Evolutionary conservation across 2,113 vertebrate species (phyloP).

Genomic region (Sturnira hondurensis): DNA sequence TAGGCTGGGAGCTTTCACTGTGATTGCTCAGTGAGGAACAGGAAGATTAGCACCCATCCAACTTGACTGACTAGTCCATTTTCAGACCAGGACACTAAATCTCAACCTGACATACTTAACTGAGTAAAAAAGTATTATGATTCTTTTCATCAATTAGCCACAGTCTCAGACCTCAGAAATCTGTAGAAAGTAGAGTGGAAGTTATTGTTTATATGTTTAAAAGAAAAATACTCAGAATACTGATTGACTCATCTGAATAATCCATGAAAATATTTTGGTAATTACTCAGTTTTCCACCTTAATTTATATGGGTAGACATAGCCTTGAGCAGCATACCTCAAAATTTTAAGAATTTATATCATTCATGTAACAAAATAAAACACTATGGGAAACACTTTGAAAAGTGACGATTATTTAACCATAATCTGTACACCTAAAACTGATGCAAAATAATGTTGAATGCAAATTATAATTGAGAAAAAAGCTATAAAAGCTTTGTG

Average conservation of each 20-base stretch:
- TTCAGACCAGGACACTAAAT: background rate
- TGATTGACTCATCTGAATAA: background rate
- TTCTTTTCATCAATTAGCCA: background rate
- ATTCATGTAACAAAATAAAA: background rate
- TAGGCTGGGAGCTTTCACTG: background rate
- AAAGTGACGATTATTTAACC: background rate
- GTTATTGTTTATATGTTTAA: background rate
- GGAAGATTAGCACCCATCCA: background rate
- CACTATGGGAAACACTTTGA: background rate
- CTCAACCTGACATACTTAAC: background rate
- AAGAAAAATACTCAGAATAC: background rate
- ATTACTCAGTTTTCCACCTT: background rate
- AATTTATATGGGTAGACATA: background rate
- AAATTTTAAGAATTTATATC: background rate
- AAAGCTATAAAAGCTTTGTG: background rate
- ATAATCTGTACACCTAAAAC: background rate
- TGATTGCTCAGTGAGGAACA: background rate
- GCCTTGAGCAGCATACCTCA: background rate
- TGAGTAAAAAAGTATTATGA: background rate
- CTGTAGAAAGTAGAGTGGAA: background rate
- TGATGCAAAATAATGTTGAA: background rate
- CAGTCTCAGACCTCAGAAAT: background rate
- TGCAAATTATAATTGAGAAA: background rate
- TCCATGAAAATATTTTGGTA: background rate
- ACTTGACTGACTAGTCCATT: background rate